Evolutionary conservation across 2,113 vertebrate species (phyloP), one percentile per base, ranked within the genome.

Genomic region (Siphamia tubifer): DNA sequence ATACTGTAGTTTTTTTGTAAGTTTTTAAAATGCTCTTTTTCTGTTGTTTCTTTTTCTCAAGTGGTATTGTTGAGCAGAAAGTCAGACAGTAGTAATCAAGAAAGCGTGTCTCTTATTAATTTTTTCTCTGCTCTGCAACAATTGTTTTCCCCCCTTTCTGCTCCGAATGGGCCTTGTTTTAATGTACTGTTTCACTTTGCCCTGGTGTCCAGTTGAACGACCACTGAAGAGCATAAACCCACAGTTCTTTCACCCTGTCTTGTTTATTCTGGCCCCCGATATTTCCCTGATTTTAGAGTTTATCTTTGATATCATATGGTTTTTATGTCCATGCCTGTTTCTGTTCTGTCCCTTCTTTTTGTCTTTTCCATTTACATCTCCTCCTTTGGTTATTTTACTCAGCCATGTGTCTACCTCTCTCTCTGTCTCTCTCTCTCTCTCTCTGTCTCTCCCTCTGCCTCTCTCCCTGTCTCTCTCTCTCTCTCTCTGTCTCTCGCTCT

Each of bases 11-110:
- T 60, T 16, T 60, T 16, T 6, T 3, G 8, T 11, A 8, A 3
- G 23, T 10, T 20, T 12, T 34, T 13, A 10, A n/a, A n/a, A n/a
- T n/a, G 25, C 44, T 34, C 10, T 20, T 12, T 30, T 13, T 44
- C 35, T 17, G 48, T 48, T 24, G 25, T 58, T 38, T 70, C 10
- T 11, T 62, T 61, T 74, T 54, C 64, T 73, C 52, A 63, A 77
- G 44, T 54, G 20, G 17, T 45, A 69, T 74, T 67, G 73, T 51
- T 71, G n/a, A 45, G 24, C 57, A 17, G 32, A 13, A 27, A 65
- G 74, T 68, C 79, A 73, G 61, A 65, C 36, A 40, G 65, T 69
- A 77, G 68, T 79, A 77, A 85, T 77, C 24, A 74, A 51, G 52
- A 73, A 65, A 62, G 42, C 63, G 58, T 57, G 68, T 23, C 39